Evolutionary conservation across 2,113 vertebrate genomes (phyloP).

Genomic region (Mesocricetus auratus): DNA sequence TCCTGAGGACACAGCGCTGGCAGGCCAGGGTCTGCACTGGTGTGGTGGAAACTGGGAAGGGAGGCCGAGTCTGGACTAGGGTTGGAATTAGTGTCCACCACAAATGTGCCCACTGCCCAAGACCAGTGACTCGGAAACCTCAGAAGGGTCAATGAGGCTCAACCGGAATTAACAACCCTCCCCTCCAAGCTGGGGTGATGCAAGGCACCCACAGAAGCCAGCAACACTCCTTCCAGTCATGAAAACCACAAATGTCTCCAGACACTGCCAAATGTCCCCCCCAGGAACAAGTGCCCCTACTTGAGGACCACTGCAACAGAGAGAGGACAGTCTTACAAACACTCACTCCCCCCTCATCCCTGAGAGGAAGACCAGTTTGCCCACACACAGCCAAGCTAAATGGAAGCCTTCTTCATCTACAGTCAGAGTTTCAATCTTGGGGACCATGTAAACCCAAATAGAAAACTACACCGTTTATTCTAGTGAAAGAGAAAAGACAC

Average conservation of each 20-base stretch:
- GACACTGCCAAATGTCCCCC: neutral
- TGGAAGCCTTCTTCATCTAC: neutral
- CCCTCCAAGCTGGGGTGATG: neutral
- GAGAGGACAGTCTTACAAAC: neutral
- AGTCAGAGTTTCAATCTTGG: neutral
- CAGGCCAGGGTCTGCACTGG: neutral
- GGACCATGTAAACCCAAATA: conserved; percentile 17
- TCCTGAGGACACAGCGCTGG: neutral
- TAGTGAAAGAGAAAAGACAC: conserved; percentile 43
- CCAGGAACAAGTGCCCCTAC: neutral
- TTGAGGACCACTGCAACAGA: neutral
- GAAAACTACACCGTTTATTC: conserved; percentile 58
- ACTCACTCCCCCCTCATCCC: neutral
- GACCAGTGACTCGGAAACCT: neutral
- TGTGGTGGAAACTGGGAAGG: neutral
- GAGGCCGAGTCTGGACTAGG: neutral
- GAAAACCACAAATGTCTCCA: conserved; percentile 15
- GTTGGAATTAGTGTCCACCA: conserved; percentile 26
- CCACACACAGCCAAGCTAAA: neutral
- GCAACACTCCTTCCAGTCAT: neutral
- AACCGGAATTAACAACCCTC: neutral
- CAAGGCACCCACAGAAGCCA: neutral
- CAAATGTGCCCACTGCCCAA: neutral
- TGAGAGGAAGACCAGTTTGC: neutral
- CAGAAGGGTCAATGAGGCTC: neutral